phyloP scores from a whole-genome alignment of 2,797 vertebrate species.

The Malacoraja senta region DNA sequence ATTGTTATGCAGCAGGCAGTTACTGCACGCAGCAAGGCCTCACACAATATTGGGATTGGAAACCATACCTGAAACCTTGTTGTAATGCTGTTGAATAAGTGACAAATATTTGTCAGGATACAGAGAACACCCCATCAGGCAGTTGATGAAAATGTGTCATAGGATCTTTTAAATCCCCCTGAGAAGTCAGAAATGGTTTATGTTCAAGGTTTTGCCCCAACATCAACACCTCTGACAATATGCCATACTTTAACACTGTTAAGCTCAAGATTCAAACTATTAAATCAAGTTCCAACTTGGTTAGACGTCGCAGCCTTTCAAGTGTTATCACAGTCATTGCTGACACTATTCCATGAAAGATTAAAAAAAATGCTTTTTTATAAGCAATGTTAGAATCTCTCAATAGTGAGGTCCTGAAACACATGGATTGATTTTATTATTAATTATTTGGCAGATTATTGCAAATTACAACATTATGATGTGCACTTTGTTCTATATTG shows the following conservation, averaged over 20 bases:
- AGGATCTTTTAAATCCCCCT: neutral
- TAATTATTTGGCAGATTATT: slow-evolving; percentile 3
- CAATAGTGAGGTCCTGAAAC: neutral
- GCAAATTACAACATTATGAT: neutral
- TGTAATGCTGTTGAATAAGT: neutral
- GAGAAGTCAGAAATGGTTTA: neutral
- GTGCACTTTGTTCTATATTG: neutral
- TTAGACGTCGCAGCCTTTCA: too few species aligned
- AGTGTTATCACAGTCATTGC: neutral
- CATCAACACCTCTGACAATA: neutral
- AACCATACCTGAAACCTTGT: neutral
- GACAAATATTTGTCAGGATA: neutral
- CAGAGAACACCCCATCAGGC: neutral
- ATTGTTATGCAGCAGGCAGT: neutral
- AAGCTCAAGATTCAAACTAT: neutral
- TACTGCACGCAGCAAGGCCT: neutral
- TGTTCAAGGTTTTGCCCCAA: neutral
- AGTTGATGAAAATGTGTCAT: neutral
- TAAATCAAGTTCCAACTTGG: neutral
- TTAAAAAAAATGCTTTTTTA: neutral
- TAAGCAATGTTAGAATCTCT: neutral
- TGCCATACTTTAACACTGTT: neutral
- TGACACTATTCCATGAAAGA: neutral
- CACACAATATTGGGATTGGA: neutral
- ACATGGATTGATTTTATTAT: neutral